These are phyloP conservation scores for Brachionus plicatilis DNA, from an alignment of 1,140 invertebrate genomes.

Conservation along the genomic window DNA sequence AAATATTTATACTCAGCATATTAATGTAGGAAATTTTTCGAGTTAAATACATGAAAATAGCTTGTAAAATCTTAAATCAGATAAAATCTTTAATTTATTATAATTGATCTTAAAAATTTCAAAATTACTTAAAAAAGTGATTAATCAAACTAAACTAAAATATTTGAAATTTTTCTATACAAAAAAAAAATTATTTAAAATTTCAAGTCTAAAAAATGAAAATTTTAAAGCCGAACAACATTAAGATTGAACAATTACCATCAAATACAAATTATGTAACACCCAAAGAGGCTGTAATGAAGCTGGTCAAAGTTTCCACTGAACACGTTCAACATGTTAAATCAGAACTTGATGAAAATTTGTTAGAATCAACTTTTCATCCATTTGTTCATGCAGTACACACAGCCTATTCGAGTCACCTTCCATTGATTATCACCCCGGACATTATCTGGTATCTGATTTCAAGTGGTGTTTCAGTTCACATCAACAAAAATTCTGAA, in stretches of 20 bases:
- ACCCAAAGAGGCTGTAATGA: background rate
- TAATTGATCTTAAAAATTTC: background rate
- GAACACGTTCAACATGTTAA: conserved; percentile 29
- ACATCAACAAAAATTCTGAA: conserved; percentile 36
- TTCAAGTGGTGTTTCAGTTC: conserved; percentile 3
- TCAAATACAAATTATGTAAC: background rate
- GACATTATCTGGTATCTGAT: conserved; percentile 38
- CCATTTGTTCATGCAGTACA: conserved; percentile 35
- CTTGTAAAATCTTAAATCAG: too few relatives aligned
- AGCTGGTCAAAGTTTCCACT: background rate
- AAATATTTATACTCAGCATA: too few relatives aligned
- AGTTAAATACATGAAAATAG: too few relatives aligned
- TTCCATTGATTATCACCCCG: conserved; percentile 15
- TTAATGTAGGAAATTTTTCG: too few relatives aligned
- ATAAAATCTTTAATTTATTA: background rate
- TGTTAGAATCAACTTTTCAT: background rate
- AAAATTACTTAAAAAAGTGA: background rate
- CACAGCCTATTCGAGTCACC: background rate
- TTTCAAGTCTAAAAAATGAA: conserved; percentile 7
- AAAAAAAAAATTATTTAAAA: background rate
- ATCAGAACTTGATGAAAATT: background rate
- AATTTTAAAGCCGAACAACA: conserved; percentile 11
- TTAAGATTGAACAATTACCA: background rate
- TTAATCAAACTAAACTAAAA: background rate
- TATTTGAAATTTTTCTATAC: background rate